phyloP scores from a whole-genome alignment of 2,797 vertebrate species.

The Pseudochromis fuscus region DNA sequence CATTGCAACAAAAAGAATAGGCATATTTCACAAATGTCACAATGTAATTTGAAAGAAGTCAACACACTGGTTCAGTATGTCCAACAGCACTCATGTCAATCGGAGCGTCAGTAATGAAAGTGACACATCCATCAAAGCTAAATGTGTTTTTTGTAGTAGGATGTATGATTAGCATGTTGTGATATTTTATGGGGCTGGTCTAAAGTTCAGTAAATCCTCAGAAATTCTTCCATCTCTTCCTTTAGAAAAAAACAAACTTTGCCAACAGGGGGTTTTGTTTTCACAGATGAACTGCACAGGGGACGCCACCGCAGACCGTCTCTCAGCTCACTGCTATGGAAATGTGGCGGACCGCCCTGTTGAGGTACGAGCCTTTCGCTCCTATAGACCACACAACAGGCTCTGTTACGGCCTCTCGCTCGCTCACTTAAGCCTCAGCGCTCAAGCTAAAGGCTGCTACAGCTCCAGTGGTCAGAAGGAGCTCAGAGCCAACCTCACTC shows the following conservation, averaged over 20 bases:
- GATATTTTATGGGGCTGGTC: constrained; percentile 30
- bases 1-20: no score
- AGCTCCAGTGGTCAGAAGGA: constrained; percentile 47
- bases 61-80: not conserved
- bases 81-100: not conserved
- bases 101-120: not conserved
- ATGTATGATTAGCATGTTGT: constrained; percentile 13
- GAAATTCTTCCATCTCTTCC: constrained; percentile 64
- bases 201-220: constrained; percentile 56
- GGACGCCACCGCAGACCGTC: constrained; percentile 67
- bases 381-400: constrained; percentile 55
- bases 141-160: constrained; percentile 8
- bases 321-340: constrained; percentile 84
- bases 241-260: constrained; percentile 74
- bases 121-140: not conserved
- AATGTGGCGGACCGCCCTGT: constrained; percentile 64
- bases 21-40: not conserved
- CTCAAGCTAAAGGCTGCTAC: constrained; percentile 60
- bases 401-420: constrained; percentile 49
- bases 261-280: constrained; percentile 74
- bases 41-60: not conserved
- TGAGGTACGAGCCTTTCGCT: constrained; percentile 83
- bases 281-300: constrained; percentile 89
- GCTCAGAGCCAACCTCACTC: constrained; percentile 54
- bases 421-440: constrained; percentile 16